Evolutionary conservation across 30 jellyfish, hydroid and myxozoan genomes (phyloP).

Genomic region (Chrysaora quinquecirrha): DNA sequence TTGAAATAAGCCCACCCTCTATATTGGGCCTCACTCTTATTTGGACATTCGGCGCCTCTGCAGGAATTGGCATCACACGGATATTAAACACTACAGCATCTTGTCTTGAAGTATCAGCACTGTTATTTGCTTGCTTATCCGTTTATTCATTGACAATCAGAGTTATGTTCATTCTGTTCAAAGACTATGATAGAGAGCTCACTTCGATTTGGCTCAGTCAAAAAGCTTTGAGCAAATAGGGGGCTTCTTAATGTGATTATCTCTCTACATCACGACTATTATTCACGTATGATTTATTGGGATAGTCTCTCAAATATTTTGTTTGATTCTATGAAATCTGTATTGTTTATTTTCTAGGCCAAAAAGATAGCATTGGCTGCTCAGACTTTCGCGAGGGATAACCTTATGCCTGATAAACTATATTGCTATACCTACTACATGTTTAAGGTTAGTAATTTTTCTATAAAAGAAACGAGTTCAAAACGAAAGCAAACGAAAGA

Average conservation of each 20-base stretch:
- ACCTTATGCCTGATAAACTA: conserved; percentile 77
- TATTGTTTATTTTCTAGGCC: conserved; percentile 86
- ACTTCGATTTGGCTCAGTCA: too few relatives aligned
- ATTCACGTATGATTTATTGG: background rate
- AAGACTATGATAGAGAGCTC: too few relatives aligned
- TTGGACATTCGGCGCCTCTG: background rate
- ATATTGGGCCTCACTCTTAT: too few relatives aligned
- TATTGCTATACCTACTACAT: conserved; percentile 67
- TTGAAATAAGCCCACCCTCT: too few relatives aligned
- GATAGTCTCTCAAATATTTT: too few relatives aligned
- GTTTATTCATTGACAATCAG: background rate
- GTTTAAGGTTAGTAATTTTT: conserved; percentile 47
- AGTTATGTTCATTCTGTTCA: background rate
- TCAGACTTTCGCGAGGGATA: conserved; percentile 82
- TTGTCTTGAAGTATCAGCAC: background rate
- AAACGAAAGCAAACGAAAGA: too few relatives aligned
- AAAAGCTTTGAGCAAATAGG: too few relatives aligned
- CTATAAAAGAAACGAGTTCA: background rate
- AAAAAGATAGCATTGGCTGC: conserved; percentile 79
- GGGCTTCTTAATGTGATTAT: too few relatives aligned
- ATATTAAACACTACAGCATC: background rate
- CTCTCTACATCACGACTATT: background rate
- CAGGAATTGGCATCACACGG: background rate
- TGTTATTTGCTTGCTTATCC: background rate
- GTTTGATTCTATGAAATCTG: too few relatives aligned